Base-by-base conservation (phyloP, 1,140 invertebrate genomes). In the Drosophila athabasca region DNA sequence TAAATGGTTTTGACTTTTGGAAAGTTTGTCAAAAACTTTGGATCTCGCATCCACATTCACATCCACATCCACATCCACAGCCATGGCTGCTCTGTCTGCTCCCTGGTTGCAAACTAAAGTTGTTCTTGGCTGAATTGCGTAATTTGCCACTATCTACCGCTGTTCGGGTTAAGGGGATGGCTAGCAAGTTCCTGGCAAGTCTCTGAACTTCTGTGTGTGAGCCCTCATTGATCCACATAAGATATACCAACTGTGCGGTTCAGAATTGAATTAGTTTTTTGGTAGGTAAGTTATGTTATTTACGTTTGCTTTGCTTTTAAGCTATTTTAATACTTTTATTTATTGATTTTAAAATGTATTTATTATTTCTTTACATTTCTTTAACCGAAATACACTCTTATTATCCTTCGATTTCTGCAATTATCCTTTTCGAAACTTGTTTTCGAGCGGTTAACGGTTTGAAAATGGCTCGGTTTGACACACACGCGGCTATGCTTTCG, bases 1-100 rank as follows among this genome's bases (percentile, higher is more conserved):
- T 74, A 75, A 75, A 74, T 74, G 62, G 58, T 75, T 75, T 74
- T 62, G 71, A 75, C 71, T 75, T 66, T 53, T 22, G 53, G 43
- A 61, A 70, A 71, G 54, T 71, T 71, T 61, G 67, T 39, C 67
- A 11, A 52, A 71, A 71, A 71, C 60, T 68, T 71, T 71, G 17
- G 46, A 49, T 71, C 26, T 22, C 35, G 44, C 31, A 41, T 60
- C 43, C 41, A 26, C 24, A 26, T 60, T 29, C 41, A 26, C 24
- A 26, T 26, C 24, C 24, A 26, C 24, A 26, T 26, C 4, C 24
- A 26, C 51, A 44, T 45, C 24, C 24, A 26, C 51, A 44, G 31
- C 24, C 39, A 22, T 39, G 17, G 17, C 17, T 19, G 17, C 17
- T 22, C 13, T 49, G 19, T 50, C 54, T 29, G 17, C 53, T 26